These are phyloP conservation scores for Dipodomys merriami DNA, from an alignment of 2,113 vertebrate genomes.

Conservation along the genomic window DNA sequence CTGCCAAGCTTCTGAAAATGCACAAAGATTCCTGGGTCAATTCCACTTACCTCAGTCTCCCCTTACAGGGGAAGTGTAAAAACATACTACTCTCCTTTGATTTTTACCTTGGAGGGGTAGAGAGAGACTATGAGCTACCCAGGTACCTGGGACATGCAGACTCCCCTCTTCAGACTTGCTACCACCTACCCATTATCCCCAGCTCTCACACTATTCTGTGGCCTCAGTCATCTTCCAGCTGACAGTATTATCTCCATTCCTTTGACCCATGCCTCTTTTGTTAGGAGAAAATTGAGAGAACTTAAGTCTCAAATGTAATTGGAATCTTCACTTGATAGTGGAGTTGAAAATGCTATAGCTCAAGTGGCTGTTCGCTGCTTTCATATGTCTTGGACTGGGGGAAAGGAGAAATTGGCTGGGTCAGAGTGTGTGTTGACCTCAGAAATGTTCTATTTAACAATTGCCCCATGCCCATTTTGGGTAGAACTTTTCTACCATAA, in stretches of 20 bases:
- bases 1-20: neutral
- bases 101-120: neutral
- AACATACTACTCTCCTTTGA: neutral
- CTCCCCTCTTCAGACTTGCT: neutral
- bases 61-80: neutral
- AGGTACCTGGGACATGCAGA: neutral
- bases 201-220: neutral
- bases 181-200: too few species aligned
- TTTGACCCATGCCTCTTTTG: constrained; percentile 12
- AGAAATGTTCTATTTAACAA: constrained; percentile 92
- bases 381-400: constrained; percentile 80
- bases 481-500: constrained; percentile 91
- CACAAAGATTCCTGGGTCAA: neutral
- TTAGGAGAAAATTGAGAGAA: constrained; percentile 89
- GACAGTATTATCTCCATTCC: neutral
- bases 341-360: constrained; percentile 94
- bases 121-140: neutral
- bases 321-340: constrained; percentile 94
- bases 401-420: constrained; percentile 70
- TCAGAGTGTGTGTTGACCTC: constrained; percentile 81
- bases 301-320: constrained; percentile 89
- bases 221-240: neutral
- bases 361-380: constrained; percentile 96
- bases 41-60: neutral
- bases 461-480: constrained; percentile 85